Base-by-base conservation (phyloP, 2,888 invertebrate species). In the Artemia sinica region DNA sequence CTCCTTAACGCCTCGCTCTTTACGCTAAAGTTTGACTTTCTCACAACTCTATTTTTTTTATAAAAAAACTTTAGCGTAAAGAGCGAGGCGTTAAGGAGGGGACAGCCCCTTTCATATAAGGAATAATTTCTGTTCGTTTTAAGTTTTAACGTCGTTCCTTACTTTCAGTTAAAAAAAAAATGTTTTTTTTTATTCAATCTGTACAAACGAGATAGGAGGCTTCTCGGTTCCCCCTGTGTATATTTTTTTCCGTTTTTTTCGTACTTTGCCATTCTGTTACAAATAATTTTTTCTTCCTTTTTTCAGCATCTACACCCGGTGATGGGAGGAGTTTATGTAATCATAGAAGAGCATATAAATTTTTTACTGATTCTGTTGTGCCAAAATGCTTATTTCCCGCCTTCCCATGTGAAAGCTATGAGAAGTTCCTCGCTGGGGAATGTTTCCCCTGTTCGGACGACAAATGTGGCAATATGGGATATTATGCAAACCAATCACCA, bases 321-420 rank as follows among this genome's bases (percentile, higher is more conserved):
- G 91, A 91, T 77, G 91, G 91, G 7, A 84, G 91, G 66, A 91
- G 90, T 58, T 79, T 93, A 72, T 95, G 95, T 79, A 94, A 94
- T 78, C 95, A 95, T 77, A 82, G 93, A 4, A 82, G 94, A 58
- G 93, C 94, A 0, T 92, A 93, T 80, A 90, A 91, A 76, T 89
- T 93, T 78, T 95, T 93, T 79, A 92, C 92, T 2, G 93, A 95
- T 77, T 92, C 92, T 1, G 89, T 95, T 49, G 90, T 89, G 28
- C 89, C 91, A 0, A 84, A 87, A 73, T 95, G 95, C 76, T 87
- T 88, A 75, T 95, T 94, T 77, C 91, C 90, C 0, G 90, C 93
- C 0, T 93, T 92, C 76, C 86, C 89, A 0, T 95, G 95, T 75
- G 83, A 85, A 49, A 81, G 85, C 71, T 91, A 90, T 77, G 91